Base-by-base conservation (phyloP, 2,113 vertebrate genomes). In the Entelurus aequoreus region DNA sequence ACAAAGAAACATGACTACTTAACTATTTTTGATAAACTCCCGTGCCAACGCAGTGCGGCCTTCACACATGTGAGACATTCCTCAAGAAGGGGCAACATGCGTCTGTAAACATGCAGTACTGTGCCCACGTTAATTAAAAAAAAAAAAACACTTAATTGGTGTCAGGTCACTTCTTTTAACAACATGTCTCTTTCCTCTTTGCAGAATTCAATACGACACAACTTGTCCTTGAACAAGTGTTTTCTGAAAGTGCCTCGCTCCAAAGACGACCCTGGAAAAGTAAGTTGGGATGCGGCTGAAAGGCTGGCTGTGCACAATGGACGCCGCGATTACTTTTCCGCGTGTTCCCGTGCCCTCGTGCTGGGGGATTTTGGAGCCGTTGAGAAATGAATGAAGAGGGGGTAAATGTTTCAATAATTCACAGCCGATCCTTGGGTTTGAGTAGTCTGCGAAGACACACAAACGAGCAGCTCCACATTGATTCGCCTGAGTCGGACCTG, bases 181-280 rank as follows among this genome's bases (percentile, higher is more conserved):
- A 44, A 1, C 19, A 60, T 36, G 28, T 60, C 44, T 8, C 36
- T 37, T n/a, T 9, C 28, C 8, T 36, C 55, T 50, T 54, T 75
- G 55, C 84, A 91, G 90, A 91, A 91, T 70, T 91, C 90, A 48
- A 91, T 91, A 78, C 81, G 90, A 80, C 90, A 91, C 82, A 91
- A 91, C 79, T 82, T 91, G 80, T 91, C 90, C 71, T 83, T 91
- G 85, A 91, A 91, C 81, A 91, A 91, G 85, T 91, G 90, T 87
- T 91, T 91, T 78, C 90, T 91, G 77, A 91, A 91, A 90, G 90
- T 91, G 84, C 90, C 90, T 89, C 90, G 90, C 73, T 91, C 90
- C 76, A 91, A 91, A 88, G 90, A 91, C 55, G 90, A 91, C 78
- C 90, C 90, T 70, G 90, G 90, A 71, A 91, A 91, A 86, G 90